These are phyloP conservation scores for Aromia moschata DNA, from an alignment of 2,888 invertebrate genomes.

Conservation along the genomic window DNA sequence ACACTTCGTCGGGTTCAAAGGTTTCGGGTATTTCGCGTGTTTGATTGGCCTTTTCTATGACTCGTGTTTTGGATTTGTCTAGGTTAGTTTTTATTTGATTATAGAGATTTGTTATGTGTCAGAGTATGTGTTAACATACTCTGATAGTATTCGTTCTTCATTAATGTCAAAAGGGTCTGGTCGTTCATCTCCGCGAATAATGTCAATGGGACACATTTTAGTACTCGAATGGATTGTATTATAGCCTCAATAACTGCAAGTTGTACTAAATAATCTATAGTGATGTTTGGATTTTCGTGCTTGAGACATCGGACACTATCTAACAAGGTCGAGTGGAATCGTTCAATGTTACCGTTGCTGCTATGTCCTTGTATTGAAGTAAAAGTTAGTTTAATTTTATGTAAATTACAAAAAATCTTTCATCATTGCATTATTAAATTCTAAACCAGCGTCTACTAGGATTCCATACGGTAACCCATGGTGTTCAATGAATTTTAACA, in stretches of 20 bases:
- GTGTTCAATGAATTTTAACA: slow-evolving; percentile 26
- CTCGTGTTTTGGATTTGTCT: background rate
- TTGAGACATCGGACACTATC: background rate
- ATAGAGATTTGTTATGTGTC: background rate
- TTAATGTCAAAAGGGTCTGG: slow-evolving; percentile 7
- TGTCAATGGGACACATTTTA: slow-evolving; percentile 1
- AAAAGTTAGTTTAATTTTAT: slow-evolving; percentile 26
- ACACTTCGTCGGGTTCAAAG: background rate
- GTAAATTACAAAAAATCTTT: slow-evolving; percentile 21
- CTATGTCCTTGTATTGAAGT: slow-evolving; percentile 1
- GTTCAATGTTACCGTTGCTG: slow-evolving; percentile 1
- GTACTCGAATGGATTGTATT: slow-evolving; percentile 10
- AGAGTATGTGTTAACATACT: background rate
- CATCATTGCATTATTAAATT: slow-evolving; percentile 31
- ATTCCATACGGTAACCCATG: slow-evolving; percentile 29
- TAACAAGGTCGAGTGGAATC: slow-evolving; percentile 3
- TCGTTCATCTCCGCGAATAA: slow-evolving; percentile 5
- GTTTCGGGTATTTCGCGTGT: background rate
- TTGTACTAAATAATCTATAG: background rate
- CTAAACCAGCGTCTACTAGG: slow-evolving; percentile 25
- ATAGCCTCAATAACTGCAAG: background rate
- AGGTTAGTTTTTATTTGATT: background rate
- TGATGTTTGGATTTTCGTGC: background rate
- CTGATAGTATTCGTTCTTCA: background rate
- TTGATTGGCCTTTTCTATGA: background rate